Conservation (phyloP, 2,888 invertebrate species). For the Bugula neritina region DNA sequence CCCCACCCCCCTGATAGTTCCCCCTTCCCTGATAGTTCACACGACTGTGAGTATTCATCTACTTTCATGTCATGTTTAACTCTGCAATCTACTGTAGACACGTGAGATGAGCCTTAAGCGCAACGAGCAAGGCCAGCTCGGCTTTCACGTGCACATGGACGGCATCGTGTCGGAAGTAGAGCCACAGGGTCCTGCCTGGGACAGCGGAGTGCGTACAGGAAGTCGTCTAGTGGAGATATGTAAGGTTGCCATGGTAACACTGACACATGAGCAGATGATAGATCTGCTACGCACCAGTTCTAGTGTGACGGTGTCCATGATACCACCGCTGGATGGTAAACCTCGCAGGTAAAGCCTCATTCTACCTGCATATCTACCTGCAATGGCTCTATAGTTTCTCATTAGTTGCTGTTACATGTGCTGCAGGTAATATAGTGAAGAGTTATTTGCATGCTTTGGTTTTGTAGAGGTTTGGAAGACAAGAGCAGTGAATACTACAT, state of each 20-base stretch:
- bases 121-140: conserved; percentile 76
- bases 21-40: too few relatives aligned
- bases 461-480: conserved; percentile 7
- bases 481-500: conserved; percentile 18
- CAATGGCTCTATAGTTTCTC: too few relatives aligned
- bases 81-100: too few relatives aligned
- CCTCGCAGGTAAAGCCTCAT: conserved; percentile 62
- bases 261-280: conserved; percentile 86
- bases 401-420: too few relatives aligned
- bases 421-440: too few relatives aligned
- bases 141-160: conserved; percentile 75
- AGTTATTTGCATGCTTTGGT: too few relatives aligned
- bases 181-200: conserved; percentile 57
- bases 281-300: conserved; percentile 82
- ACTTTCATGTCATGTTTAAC: too few relatives aligned
- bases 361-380: too few relatives aligned
- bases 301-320: conserved; percentile 75
- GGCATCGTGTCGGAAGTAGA: conserved; percentile 92
- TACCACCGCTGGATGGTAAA: conserved; percentile 68
- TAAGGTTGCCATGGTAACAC: conserved; percentile 78
- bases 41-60: too few relatives aligned
- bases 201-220: conserved; percentile 80
- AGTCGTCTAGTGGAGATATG: conserved; percentile 85
- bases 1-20: too few relatives aligned
- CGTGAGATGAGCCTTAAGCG: conserved; percentile 75